Evolutionary conservation across 2,797 vertebrate species (phyloP), one percentile per base, ranked within the genome.

Genomic region (Moxostoma hubbsi): DNA sequence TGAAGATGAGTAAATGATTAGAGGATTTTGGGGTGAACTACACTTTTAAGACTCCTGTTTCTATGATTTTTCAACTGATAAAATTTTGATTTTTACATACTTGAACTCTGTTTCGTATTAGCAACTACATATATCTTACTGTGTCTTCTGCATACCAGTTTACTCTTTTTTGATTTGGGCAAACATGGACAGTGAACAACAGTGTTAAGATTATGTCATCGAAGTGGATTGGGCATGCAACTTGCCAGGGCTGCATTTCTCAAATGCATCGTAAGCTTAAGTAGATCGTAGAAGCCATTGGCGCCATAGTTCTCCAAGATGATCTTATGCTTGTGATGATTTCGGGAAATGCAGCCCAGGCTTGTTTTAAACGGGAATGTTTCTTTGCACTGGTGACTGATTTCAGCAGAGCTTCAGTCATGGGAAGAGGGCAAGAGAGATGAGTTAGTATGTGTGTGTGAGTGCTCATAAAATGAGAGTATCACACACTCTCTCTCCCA

Each of bases 391-490:
- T 75, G 10, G 10, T 63, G 62, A 57, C 12, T 58, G 70, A 74
- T 62, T 78, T 67, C 12, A 75, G 58, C 46, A 70, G 57, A 7
- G 49, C 74, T 71, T 72, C 64, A 68, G 80, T 63, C 74, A 47
- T 54, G 51, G 53, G 62, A 55, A 18, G 46, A 69, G 74, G 70
- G 15, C 36, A 18, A n/a, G 76, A 77, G 61, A 72, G 47, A 72
- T 76, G 84, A 75, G 85, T 57, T 47, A 63, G 51, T 51, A 5
- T 73, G 63, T 67, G 24, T 67, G 24, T 76, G 74, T 68, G 57
- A 68, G 64, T 68, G 67, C 77, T 69, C 78, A 81, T 84, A 86
- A 82, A 83, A 83, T 86, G 81, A 82, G 81, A 82, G 63, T 70
- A 79, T 85, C 80, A 80, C 71, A 84, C 76, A 77, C 81, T 68